Conservation (phyloP, 2,797 vertebrate genomes). For the Esox lucius region DNA sequence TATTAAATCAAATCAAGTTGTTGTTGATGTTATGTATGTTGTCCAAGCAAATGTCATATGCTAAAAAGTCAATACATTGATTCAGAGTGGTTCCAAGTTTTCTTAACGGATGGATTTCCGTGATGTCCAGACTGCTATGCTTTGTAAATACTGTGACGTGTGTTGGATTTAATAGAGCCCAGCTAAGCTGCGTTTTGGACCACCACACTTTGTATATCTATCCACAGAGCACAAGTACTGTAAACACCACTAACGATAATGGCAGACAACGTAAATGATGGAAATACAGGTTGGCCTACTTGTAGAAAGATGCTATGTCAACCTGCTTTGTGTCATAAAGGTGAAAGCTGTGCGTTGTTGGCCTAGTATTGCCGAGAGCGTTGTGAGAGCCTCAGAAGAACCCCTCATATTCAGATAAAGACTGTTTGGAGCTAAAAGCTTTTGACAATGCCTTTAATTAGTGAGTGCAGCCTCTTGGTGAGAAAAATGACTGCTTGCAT, state of each 20-base stretch:
- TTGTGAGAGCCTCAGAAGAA: not conserved
- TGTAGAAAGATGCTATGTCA: not conserved
- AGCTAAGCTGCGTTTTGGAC: not conserved
- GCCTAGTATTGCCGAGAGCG: not conserved
- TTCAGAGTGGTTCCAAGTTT: not conserved
- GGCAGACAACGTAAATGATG: not conserved
- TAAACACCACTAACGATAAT: not conserved
- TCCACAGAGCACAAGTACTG: conserved; percentile 1
- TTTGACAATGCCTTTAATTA: conserved; percentile 27
- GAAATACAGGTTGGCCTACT: not conserved
- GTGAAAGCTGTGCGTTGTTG: not conserved
- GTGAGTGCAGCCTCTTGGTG: not conserved
- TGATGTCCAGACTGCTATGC: not conserved
- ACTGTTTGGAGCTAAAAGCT: conserved; percentile 1
- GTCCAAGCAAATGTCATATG: not conserved
- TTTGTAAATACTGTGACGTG: not conserved
- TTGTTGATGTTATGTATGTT: not conserved
- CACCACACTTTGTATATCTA: not conserved
- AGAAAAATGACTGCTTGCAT: conserved; percentile 16
- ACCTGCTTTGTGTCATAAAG: not conserved
- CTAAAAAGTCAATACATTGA: not conserved
- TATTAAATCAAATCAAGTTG: not conserved
- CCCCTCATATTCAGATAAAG: not conserved
- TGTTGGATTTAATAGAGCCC: not conserved
- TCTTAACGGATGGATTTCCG: not conserved